A percentile compares a stretch with the other conserved stretches of the same genome.
Evolutionary conservation across 1,140 invertebrate species (phyloP).

Genomic region (Drosophila erecta): DNA sequence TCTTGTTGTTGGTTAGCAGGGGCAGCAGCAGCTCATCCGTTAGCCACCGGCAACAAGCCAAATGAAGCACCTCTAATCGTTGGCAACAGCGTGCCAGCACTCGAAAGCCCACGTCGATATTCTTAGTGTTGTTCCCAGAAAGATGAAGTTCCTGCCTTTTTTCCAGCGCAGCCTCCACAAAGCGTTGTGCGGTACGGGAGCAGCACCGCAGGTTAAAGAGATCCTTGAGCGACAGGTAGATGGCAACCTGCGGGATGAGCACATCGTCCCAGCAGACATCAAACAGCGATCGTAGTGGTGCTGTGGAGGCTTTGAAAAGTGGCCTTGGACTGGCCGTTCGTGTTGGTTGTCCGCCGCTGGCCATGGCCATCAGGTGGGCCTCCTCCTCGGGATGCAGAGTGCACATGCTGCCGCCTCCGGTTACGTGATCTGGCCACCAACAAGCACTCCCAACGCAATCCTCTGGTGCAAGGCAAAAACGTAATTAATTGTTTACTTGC

Average conservation of each 20-base stretch:
- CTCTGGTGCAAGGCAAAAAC: constrained; percentile 2
- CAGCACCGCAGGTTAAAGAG: constrained; percentile 86
- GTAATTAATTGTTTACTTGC: constrained; percentile 30
- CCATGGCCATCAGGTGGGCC: constrained; percentile 60
- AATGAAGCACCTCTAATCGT: constrained; percentile 85
- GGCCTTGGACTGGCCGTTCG: constrained; percentile 31
- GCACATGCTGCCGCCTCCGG: constrained; percentile 48
- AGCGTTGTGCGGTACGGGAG: constrained; percentile 81
- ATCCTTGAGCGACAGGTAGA: constrained; percentile 85
- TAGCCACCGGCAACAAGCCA: constrained; percentile 85
- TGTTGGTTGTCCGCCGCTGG: constrained; percentile 1
- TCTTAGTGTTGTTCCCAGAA: constrained; percentile 63
- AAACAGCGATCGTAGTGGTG: constrained; percentile 76
- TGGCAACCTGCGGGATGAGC: constrained; percentile 85
- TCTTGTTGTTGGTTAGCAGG: constrained; percentile 85
- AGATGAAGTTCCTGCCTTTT: constrained; percentile 61
- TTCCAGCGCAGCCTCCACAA: constrained; percentile 63
- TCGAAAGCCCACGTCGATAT: constrained; percentile 78
- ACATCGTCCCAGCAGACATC: constrained; percentile 87
- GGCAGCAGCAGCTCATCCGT: constrained; percentile 85
- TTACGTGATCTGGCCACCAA: constrained; percentile 43
- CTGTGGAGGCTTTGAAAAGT: background rate
- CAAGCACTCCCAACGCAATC: constrained; percentile 3
- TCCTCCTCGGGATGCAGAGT: constrained; percentile 69
- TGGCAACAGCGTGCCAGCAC: constrained; percentile 85